Evolutionary conservation across 2,113 vertebrate species (phyloP), one percentile per base, ranked within the genome.

Genomic region (Apus apus): DNA sequence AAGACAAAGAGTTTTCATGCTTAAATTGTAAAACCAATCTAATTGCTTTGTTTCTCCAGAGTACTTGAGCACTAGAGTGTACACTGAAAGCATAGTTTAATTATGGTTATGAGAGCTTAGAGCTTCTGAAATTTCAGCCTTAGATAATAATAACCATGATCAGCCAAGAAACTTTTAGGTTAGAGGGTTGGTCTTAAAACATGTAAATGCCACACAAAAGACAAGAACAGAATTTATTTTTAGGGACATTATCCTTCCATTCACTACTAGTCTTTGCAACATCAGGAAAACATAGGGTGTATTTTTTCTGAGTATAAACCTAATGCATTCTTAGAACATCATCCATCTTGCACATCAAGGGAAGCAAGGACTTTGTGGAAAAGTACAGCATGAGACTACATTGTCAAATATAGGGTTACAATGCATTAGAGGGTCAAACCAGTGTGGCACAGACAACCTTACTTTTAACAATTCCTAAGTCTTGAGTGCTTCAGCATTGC

Each of bases 51-150:
- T 83, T 62, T 67, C 56, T 84, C 38, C 53, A 30, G 29, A 65
- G 21, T 53, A 48, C 43, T 56, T 84, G 43, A 43, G 54, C 13
- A 43, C 67, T 32, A n/a, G 25, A 72, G 16, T 18, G 8, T 45
- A 45, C 32, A 29, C 71, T 51, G 45, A 88, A 88, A 83, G 23
- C 58, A 62, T 6, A 27, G 53, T 76, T 86, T 70, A 90, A 70
- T 79, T 83, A 72, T 4, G 6, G 58, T 54, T 83, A 68, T 19
- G 51, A 90, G 50, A 88, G 23, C 89, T 93, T 18, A 45, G 50
- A 92, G n/a, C 54, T 85, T 64, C 78, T 93, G 78, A 87, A 87
- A 82, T 95, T 82, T 90, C 94, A 87, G 40, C 50, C 57, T 90
- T 61, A 90, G 67, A 83, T 68, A 92, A 79, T 56, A 93, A 89